Percentiles rank a stretch among this genome's conserved stretches.
Conservation (phyloP, 2,797 vertebrate species). For the Nannoperca obscura region DNA sequence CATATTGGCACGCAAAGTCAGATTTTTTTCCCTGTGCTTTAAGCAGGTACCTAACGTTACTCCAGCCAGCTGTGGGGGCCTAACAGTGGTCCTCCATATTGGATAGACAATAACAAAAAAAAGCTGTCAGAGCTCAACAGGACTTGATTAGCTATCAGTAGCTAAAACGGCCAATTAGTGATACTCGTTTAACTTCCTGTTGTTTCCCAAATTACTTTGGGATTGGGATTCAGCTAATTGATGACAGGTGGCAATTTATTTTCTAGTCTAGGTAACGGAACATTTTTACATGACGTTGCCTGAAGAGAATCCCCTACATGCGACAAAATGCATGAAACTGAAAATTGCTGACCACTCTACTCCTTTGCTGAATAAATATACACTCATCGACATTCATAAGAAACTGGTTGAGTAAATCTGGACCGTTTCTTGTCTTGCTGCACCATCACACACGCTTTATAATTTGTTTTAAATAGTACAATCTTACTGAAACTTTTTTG, state of each 20-base stretch:
- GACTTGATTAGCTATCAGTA: constrained; percentile 2
- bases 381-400: not conserved
- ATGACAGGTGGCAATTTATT: not conserved
- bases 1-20: not conserved
- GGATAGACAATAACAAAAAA: constrained; percentile 71
- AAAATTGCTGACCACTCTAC: not conserved
- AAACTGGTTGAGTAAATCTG: not conserved
- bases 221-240: not conserved
- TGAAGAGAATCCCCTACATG: not conserved
- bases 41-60: constrained; percentile 64
- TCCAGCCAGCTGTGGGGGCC: constrained; percentile 77
- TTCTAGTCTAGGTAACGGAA: not conserved
- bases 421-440: not conserved
- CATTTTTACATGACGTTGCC: constrained; percentile 3
- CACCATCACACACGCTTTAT: not conserved
- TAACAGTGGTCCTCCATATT: constrained; percentile 76
- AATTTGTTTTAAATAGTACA: not conserved
- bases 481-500: not conserved
- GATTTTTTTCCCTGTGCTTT: constrained; percentile 23
- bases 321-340: not conserved
- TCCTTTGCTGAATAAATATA: not conserved
- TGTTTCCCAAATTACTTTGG: constrained; percentile 4
- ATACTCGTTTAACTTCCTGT: not conserved
- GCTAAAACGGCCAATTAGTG: not conserved
- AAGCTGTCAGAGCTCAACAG: constrained; percentile 50